Evolutionary conservation across 1,140 invertebrate genomes (phyloP).

Genomic region (Protaetia brevitarsis): DNA sequence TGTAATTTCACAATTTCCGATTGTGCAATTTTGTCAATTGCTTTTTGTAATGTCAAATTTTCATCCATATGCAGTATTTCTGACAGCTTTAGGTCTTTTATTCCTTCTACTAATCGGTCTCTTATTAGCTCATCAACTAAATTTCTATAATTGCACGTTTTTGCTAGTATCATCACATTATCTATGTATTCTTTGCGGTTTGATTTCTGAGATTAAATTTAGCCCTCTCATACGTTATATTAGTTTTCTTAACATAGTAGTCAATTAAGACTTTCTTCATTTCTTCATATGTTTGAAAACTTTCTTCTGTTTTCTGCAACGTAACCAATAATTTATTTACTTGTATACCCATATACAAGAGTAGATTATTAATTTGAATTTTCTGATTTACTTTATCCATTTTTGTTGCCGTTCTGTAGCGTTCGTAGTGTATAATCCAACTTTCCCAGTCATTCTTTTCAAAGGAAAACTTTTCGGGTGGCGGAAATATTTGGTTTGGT

Average conservation of each 20-base stretch:
- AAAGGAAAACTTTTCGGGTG: background rate
- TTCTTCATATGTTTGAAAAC: background rate
- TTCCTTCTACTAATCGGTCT: conserved; percentile 45
- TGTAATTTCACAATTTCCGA: background rate
- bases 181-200: background rate
- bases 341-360: background rate
- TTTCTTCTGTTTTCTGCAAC: background rate
- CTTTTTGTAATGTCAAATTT: conserved; percentile 35
- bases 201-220: background rate
- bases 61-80: conserved; percentile 40
- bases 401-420: background rate
- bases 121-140: conserved; percentile 40
- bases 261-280: background rate
- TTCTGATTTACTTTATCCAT: background rate
- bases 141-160: conserved; percentile 36
- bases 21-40: background rate
- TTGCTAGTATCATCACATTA: background rate
- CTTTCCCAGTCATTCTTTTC: background rate
- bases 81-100: conserved; percentile 37
- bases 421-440: background rate
- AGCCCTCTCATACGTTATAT: background rate
- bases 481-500: too few relatives aligned
- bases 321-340: background rate
- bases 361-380: background rate
- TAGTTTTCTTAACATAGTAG: background rate